These are phyloP conservation scores for Euura saliciscinereae DNA, from an alignment of 1,140 invertebrate species.

Conservation along the genomic window DNA sequence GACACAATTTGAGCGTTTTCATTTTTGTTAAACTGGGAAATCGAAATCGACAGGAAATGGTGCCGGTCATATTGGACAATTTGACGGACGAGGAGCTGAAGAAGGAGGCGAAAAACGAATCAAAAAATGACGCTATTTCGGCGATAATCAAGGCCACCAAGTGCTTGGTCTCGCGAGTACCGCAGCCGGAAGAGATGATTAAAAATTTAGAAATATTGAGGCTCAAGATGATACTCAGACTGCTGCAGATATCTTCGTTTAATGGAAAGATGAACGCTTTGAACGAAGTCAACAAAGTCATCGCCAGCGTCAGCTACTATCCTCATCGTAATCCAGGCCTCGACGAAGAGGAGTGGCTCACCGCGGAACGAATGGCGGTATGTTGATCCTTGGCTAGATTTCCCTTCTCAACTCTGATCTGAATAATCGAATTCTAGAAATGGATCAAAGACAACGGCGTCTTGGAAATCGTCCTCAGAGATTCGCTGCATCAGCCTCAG, in stretches of 20 bases:
- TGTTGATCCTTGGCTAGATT: constrained; percentile 47
- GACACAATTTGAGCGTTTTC: constrained; percentile 9
- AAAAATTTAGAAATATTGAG: constrained; percentile 93
- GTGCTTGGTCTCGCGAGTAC: constrained; percentile 80
- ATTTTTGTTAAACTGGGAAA: not conserved
- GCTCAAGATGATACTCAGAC: constrained; percentile 94
- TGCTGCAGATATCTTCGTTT: constrained; percentile 96
- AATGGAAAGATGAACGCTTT: constrained; percentile 99
- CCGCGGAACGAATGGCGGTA: constrained; percentile 91
- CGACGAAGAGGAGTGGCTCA: constrained; percentile 92
- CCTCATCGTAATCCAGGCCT: constrained; percentile 72
- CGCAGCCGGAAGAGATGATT: constrained; percentile 83
- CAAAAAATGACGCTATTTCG: constrained; percentile 91
- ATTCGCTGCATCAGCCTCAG: constrained; percentile 96
- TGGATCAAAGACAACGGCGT: constrained; percentile 98
- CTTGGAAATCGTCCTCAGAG: constrained; percentile 91
- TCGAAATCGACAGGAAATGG: constrained; percentile 74
- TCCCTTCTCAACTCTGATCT: constrained; percentile 14
- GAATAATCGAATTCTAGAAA: constrained; percentile 64
- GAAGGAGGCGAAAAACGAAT: constrained; percentile 95
- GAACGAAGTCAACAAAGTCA: constrained; percentile 98
- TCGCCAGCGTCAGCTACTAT: constrained; percentile 88
- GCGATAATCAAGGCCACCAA: constrained; percentile 90
- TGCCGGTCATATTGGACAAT: constrained; percentile 90
- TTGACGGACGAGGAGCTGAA: constrained; percentile 97